Conservation (phyloP, 1,140 invertebrate species). For the Sarcophaga peregrina region DNA sequence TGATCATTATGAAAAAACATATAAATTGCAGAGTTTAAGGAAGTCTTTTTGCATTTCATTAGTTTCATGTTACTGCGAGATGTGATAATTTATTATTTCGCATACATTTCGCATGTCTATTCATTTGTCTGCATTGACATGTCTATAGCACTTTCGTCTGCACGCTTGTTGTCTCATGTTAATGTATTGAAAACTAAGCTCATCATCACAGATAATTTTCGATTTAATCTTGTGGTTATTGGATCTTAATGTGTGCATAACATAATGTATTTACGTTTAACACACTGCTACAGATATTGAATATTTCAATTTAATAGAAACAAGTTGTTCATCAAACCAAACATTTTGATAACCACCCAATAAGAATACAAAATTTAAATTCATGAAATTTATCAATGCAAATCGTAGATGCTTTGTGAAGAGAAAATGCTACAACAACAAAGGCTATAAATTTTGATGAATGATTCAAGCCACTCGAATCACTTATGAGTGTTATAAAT, state of each 20-base stretch:
- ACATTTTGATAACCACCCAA: too few relatives aligned
- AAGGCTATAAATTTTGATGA: too few relatives aligned
- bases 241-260: constrained; percentile 5
- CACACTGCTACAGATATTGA: too few relatives aligned
- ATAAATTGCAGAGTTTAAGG: constrained; percentile 11
- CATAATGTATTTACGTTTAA: not conserved
- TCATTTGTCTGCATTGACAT: not conserved
- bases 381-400: too few relatives aligned
- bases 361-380: too few relatives aligned
- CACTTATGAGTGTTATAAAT: too few relatives aligned
- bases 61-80: constrained; percentile 30
- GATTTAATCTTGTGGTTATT: constrained; percentile 26
- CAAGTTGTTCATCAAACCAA: too few relatives aligned
- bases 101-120: not conserved
- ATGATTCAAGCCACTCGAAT: too few relatives aligned
- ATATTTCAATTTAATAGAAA: too few relatives aligned
- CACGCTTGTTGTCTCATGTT: not conserved
- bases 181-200: not conserved
- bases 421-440: too few relatives aligned
- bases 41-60: constrained; percentile 31
- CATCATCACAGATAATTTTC: not conserved
- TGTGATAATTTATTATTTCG: not conserved
- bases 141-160: not conserved
- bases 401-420: too few relatives aligned
- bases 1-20: too few relatives aligned